Evolutionary conservation across 2,888 invertebrate genomes (phyloP), one percentile per base, ranked within the genome.

Genomic region (Crepidodera aurea): DNA sequence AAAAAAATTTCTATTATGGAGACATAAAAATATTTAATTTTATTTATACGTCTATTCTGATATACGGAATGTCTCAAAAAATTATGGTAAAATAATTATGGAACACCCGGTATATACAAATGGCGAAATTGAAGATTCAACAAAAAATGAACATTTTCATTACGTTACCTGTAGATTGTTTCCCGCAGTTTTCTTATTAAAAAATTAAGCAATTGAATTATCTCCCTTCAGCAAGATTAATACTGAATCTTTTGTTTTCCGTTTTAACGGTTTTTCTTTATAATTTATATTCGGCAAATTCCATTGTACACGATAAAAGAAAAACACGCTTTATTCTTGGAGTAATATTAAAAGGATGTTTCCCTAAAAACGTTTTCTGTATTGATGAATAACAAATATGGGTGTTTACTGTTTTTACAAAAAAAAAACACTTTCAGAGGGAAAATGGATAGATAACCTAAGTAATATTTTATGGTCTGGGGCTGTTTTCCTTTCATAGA

Each of bases 231-330:
- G 55, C 25, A 56, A 56, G 55, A 56, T 56, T 19, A 56, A 56
- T 56, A 46, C 46, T 46, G 37, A 44, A 40, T 46, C 55, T 56
- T 44, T 56, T 56, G 55, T 56, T 56, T 56, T 56, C 39, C 34
- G 18, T 40, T 46, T 55, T 56, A 44, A 34, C 19, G 39, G 39
- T 42, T 34, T 46, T 56, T 56, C 46, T 46, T 56, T 56, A 56
- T 56, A 56, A 56, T 46, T 54, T 56, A 46, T 56, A 56, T 56
- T 46, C 32, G 15, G 46, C 7, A 44, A 19, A 56, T 56, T 56
- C 34, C 46, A 56, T 56, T 56, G 55, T 46, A 22, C n/a, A 15
- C n/a, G 12, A 46, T 56, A 56, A 56, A 56, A 56, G 34, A 19
- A 46, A 40, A 56, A 44, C 55, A 46, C 12, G 46, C 55, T 56